Evolutionary conservation across 2,797 vertebrate genomes (phyloP), one percentile per base, ranked within the genome.

Genomic region (Takifugu ocellatus): DNA sequence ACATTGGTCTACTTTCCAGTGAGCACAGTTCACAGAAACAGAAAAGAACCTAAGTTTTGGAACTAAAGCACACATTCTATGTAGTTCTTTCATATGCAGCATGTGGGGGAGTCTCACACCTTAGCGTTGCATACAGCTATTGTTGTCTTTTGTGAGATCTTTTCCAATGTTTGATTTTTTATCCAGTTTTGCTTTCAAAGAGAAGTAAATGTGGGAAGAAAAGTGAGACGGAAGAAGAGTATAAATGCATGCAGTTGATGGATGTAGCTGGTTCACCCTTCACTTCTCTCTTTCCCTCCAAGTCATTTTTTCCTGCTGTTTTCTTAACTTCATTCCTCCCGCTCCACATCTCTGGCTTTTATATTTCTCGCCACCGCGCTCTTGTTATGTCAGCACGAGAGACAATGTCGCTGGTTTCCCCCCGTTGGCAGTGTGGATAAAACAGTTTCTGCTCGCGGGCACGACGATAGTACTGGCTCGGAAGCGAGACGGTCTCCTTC

Each of bases 361-460:
- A 63, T 67, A 72, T 68, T 79, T 70, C 71, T 71, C 47, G 15
- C 69, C 52, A 69, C 71, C 60, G 66, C 68, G 52, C 68, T 76
- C 73, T 84, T 74, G 78, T 75, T 81, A 71, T 87, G 81, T 82
- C 82, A 86, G 78, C 77, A 77, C 83, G 84, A 89, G 75, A 81
- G 76, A 78, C 50, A 68, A 56, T 6, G 6, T 1, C 5, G 6
- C 44, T n/a, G 44, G 16, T 5, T 46, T 21, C 44, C 36, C 36
- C 70, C 81, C 65, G 25, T 73, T 56, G 60, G 79, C 82, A 63
- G 66, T 59, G 75, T 76, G 75, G 76, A 84, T 84, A 77, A 87
- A 88, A 84, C 88, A 78, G 77, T 83, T 85, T 75, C 63, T 11
- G 70, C 82, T 85, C 29, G 70, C 53, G 57, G 78, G 79, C 76